Evolutionary conservation across 2,113 vertebrate species (phyloP), one percentile per base, ranked within the genome.

Genomic region (Phylloscopus trochiloides): DNA sequence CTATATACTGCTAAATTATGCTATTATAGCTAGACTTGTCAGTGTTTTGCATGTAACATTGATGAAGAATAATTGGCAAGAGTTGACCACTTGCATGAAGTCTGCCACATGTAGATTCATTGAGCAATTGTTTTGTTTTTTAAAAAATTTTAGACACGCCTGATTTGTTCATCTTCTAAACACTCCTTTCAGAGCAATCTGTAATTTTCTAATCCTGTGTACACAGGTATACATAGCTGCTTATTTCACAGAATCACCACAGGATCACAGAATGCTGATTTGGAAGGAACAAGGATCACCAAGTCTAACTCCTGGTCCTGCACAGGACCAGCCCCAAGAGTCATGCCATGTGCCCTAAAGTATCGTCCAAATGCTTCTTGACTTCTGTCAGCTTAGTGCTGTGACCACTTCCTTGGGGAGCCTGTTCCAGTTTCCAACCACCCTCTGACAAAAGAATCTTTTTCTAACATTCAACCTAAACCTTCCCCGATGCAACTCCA

Each of bases 171-270:
- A 19, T 45, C 9, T 42, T 85, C 34, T 38, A 59, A 91, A 85
- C 17, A 21, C 3, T 42, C 14, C 8, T 3, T 65, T 67, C 38
- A 45, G 3, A 63, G 10, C 7, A n/a, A 52, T 29, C 12, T 58
- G 12, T 17, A 45, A 15, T 71, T 82, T 36, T 86, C 17, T 66
- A 47, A 32, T 51, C 45, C 10, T 34, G 2, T 70, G 48, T 38
- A 48, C 0, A 1, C 12, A 58, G 16, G 25, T 32, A 26, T 5
- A 11, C 0, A 1, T 12, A 29, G 3, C 14, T 50, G 7, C 1
- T 59, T 65, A 38, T 80, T 90, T 80, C 32, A 75, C 24, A 34
- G 51, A 48, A 22, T 38, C 28, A 34, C 51, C n/a, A 70, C 15
- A 59, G 19, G 3, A n/a, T 50, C 17, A 47, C 17, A 38, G 26